phyloP scores from a whole-genome alignment of 1,140 invertebrate genomes.

The Samia ricini region DNA sequence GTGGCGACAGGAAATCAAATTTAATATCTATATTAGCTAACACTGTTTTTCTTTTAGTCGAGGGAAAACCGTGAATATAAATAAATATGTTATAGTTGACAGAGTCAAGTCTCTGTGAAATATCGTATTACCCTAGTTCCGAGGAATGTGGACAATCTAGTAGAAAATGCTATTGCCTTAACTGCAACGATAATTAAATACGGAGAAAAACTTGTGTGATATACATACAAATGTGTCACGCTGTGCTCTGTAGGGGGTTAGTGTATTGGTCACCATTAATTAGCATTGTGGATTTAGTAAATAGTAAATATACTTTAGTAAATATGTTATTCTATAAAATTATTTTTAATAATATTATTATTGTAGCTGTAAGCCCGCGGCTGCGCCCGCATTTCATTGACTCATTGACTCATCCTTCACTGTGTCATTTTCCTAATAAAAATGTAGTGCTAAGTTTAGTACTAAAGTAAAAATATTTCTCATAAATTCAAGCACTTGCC shows the following conservation, averaged over 20 bases:
- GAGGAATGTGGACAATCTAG: not conserved
- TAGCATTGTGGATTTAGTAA: not conserved
- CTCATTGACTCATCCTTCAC: no score
- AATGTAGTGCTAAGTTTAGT: no score
- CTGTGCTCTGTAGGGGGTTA: not conserved
- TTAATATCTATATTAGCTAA: no score
- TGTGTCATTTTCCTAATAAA: no score
- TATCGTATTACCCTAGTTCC: not conserved
- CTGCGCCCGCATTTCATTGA: no score
- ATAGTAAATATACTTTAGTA: not conserved
- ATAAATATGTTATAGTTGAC: not conserved
- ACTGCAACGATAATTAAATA: not conserved
- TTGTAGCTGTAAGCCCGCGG: no score
- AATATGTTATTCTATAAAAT: not conserved
- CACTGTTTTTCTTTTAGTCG: no score
- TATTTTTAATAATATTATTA: no score
- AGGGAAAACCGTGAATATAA: not conserved
- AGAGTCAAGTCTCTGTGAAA: not conserved
- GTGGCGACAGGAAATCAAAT: no score
- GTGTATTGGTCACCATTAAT: not conserved
- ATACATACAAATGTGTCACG: conserved; percentile 1
- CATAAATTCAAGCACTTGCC: no score
- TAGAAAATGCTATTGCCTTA: not conserved
- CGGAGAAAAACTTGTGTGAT: not conserved
- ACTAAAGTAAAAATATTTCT: no score